A percentile compares a stretch with the other conserved stretches of the same genome.
phyloP scores from a whole-genome alignment of 1,140 invertebrate species.

The Centruroides sculpturatus region DNA sequence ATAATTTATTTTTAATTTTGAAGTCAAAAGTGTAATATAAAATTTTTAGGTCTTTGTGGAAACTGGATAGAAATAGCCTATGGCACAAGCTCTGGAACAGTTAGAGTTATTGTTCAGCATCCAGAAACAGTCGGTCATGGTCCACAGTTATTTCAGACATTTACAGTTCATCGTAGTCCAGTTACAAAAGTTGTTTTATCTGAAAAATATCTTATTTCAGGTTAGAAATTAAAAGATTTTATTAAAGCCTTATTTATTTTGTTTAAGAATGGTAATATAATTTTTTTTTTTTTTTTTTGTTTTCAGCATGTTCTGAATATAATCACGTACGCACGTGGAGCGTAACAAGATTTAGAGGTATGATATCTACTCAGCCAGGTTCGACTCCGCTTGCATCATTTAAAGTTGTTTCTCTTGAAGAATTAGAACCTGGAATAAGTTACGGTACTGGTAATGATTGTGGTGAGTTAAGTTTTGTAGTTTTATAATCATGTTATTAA shows the following conservation, averaged over 20 bases:
- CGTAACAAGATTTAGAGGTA: slow-evolving; percentile 76
- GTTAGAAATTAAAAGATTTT: slow-evolving; percentile 14
- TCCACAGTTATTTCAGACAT: slow-evolving; percentile 94
- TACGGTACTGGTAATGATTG: slow-evolving; percentile 65
- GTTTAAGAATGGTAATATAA: background rate
- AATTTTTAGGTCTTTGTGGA: slow-evolving; percentile 66
- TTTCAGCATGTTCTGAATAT: slow-evolving; percentile 81
- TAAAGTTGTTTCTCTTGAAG: slow-evolving; percentile 83
- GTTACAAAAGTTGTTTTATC: slow-evolving; percentile 91
- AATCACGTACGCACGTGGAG: slow-evolving; percentile 96
- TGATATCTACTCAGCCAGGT: slow-evolving; percentile 96
- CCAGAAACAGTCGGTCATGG: slow-evolving; percentile 96
- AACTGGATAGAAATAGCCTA: slow-evolving; percentile 99
- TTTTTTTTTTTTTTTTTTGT: slow-evolving; percentile 1
- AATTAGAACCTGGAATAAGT: slow-evolving; percentile 52
- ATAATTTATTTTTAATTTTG: background rate
- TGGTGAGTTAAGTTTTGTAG: slow-evolving; percentile 32
- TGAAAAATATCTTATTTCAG: slow-evolving; percentile 88
- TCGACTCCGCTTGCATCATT: slow-evolving; percentile 92
- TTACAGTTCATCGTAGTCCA: slow-evolving; percentile 90
- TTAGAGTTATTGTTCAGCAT: slow-evolving; percentile 94
- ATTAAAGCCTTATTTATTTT: background rate
- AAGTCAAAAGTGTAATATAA: background rate
- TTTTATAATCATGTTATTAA: background rate
- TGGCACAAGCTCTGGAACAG: slow-evolving; percentile 86